A percentile compares a stretch with the other conserved stretches of the same genome.
These are phyloP conservation scores for Beroe ovata DNA, from an alignment of 37 sponge, comb jelly and placozoan species.

Conservation along the genomic window DNA sequence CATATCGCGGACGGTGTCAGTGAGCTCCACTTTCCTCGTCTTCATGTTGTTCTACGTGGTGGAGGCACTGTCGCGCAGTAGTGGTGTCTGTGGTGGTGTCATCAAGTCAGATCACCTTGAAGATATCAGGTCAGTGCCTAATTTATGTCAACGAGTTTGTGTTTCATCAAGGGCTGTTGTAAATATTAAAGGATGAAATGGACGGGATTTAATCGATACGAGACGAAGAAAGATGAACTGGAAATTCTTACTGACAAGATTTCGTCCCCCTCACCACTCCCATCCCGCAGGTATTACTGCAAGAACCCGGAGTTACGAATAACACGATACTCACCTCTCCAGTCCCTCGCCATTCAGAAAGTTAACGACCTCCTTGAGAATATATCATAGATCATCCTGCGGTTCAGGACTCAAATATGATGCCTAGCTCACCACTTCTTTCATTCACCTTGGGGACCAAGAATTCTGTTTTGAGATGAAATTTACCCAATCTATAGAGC, in stretches of 20 bases:
- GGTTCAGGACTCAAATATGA: no score
- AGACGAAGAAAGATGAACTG: no score
- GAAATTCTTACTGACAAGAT: no score
- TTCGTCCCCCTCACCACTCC: background rate
- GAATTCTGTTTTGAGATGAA: no score
- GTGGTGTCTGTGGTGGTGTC: background rate
- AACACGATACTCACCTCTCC: slow-evolving; percentile 10
- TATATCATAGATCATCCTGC: slow-evolving; percentile 34
- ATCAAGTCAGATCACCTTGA: background rate
- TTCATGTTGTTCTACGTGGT: slow-evolving; percentile 27
- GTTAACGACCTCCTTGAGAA: background rate
- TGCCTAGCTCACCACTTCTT: no score
- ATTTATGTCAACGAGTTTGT: background rate
- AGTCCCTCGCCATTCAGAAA: background rate
- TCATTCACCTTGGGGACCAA: no score
- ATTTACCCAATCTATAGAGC: no score
- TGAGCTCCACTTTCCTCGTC: background rate
- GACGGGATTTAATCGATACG: no score
- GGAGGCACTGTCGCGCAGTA: background rate
- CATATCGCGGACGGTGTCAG: slow-evolving; percentile 27
- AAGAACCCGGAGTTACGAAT: slow-evolving; percentile 19
- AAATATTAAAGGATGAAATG: no score
- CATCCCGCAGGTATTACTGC: slow-evolving; percentile 36
- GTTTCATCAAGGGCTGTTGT: background rate
- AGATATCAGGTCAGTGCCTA: slow-evolving; percentile 11